A percentile compares a stretch with the other conserved stretches of the same genome.
phyloP scores from a whole-genome alignment of 1,140 invertebrate genomes.

The Condylostylus longicornis region DNA sequence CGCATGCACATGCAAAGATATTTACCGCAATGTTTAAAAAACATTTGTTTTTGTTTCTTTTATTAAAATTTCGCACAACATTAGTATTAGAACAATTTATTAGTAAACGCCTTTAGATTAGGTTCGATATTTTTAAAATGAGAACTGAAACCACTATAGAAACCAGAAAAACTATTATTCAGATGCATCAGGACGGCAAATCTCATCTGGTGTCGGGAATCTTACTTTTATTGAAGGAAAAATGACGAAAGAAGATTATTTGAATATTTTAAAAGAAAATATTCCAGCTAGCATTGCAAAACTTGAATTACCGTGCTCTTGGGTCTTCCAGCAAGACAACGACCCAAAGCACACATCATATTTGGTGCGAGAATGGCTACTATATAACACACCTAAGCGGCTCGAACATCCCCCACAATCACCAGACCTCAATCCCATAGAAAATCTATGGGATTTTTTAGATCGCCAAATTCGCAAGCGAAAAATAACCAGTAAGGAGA shows the following conservation, averaged over 20 bases:
- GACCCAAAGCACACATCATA: constrained; percentile 18
- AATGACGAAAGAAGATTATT: constrained; percentile 9
- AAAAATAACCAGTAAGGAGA: background rate
- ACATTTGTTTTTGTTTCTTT: too few relatives aligned
- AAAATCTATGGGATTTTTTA: constrained; percentile 13
- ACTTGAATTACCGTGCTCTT: constrained; percentile 5
- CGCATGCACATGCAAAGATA: too few relatives aligned
- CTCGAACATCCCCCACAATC: constrained; percentile 17
- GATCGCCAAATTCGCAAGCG: constrained; percentile 6
- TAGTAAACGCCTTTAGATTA: too few relatives aligned
- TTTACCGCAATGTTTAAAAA: too few relatives aligned
- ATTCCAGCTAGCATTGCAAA: constrained; percentile 9
- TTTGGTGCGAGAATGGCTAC: constrained; percentile 14
- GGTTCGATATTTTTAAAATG: too few relatives aligned
- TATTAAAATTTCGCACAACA: too few relatives aligned
- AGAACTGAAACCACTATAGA: too few relatives aligned
- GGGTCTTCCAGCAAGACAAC: constrained; percentile 7
- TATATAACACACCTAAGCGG: constrained; percentile 6
- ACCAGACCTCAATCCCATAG: constrained; percentile 13
- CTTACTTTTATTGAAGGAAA: constrained; percentile 14
- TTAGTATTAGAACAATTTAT: too few relatives aligned
- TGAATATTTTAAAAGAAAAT: constrained; percentile 13
- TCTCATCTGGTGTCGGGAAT: constrained; percentile 14
- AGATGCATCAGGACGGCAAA: too few relatives aligned
- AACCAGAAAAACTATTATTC: too few relatives aligned